Base-by-base conservation (phyloP, 2,113 vertebrate species). In the Lophius piscatorius region DNA sequence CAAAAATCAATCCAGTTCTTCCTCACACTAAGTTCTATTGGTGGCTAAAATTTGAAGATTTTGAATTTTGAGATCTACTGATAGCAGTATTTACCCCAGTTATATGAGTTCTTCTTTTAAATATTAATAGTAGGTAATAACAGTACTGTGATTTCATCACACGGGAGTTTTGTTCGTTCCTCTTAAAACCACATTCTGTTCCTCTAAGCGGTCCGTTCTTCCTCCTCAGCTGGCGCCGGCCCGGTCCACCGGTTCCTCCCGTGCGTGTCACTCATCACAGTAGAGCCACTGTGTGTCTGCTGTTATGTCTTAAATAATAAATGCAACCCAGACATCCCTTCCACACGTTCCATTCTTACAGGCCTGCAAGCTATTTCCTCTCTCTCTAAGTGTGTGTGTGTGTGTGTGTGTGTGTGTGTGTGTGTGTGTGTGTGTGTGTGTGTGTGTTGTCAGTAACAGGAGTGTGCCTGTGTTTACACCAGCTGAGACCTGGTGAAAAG, bases 391-490 rank as follows among this genome's bases (percentile, higher is more conserved):
- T 41, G 34, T 55, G 54, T 38, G 36, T 10, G 45, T 24, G 20
- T 55, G 63, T 57, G 29, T 33, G 38, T 52, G 40, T 59, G 45
- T 65, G n/a, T 67, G 48, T 40, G 18, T 48, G 55, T 54, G 40
- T 49, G 39, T 58, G 63, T 51, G 59, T 56, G n/a, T n/a, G n/a
- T n/a, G n/a, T n/a, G n/a, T n/a, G n/a, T n/a, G n/a, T n/a, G n/a
- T n/a, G n/a, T n/a, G n/a, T n/a, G n/a, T n/a, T n/a, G n/a, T n/a
- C 44, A 64, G 57, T 13, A 64, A 45, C 54, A 49, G 72, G 50
- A 87, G 90, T 78, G 90, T 85, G 89, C 68, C 83, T 72, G 54
- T 86, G 84, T 89, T 88, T 77, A 88, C 65, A 62, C 66, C 84
- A 87, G 80, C 69, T 74, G 65, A 81, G 72, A 66, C 62, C 20